Percentiles rank a stretch among this genome's conserved stretches.
Conservation (phyloP, 2,113 vertebrate species). For the Trogon melanurus region DNA sequence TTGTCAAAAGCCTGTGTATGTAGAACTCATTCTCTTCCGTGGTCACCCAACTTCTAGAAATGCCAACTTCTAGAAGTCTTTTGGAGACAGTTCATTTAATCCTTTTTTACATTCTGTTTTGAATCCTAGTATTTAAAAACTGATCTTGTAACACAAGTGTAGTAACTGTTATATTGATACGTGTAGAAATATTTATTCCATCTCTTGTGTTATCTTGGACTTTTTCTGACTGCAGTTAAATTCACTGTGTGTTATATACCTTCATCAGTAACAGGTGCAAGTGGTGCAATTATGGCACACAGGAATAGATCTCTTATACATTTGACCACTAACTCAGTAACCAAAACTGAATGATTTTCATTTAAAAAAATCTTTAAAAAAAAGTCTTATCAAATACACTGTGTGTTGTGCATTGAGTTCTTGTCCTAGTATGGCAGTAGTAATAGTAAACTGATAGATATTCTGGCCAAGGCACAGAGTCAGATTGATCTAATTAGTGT, state of each 20-base stretch:
- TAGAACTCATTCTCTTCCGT: neutral
- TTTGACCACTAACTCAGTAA: neutral
- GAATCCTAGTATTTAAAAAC: neutral
- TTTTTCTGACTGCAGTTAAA: neutral
- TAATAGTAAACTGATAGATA: neutral
- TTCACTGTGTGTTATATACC: neutral
- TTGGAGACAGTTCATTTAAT: neutral
- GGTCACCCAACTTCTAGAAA: neutral
- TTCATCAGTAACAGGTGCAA: neutral
- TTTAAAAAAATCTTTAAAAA: neutral
- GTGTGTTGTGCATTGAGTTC: neutral
- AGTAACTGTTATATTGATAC: neutral
- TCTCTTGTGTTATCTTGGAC: neutral
- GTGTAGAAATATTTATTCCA: neutral
- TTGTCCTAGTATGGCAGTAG: neutral
- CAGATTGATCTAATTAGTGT: neutral
- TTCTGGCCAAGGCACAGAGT: neutral
- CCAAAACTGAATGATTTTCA: neutral
- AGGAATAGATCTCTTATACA: neutral
- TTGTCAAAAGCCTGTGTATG: neutral
- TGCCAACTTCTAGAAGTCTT: neutral
- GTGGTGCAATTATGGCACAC: neutral
- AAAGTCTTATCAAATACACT: neutral
- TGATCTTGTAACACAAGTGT: neutral
- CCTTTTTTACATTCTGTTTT: neutral